Percentiles rank a stretch among this genome's conserved stretches.
Conservation (phyloP, 1,140 invertebrate species). For the Babylonia areolata region DNA sequence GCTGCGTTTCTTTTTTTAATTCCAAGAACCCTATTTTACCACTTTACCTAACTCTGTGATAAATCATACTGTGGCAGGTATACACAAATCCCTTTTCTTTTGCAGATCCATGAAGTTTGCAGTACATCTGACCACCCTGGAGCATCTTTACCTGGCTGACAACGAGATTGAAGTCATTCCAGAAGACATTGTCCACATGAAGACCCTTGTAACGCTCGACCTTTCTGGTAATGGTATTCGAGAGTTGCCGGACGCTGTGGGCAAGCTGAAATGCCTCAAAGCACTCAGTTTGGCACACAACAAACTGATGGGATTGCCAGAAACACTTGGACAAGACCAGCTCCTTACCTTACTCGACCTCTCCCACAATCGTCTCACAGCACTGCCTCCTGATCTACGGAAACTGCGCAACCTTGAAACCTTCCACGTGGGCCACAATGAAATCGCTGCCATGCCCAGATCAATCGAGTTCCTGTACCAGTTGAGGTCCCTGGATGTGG, state of each 20-base stretch:
- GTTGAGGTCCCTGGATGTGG: slow-evolving; percentile 61
- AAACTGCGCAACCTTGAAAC: slow-evolving; percentile 69
- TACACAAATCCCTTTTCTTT: no score
- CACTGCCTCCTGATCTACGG: slow-evolving; percentile 62
- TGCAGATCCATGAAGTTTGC: slow-evolving; percentile 67
- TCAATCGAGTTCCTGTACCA: slow-evolving; percentile 68
- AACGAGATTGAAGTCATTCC: slow-evolving; percentile 71
- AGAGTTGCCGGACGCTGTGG: slow-evolving; percentile 67
- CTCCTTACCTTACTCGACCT: slow-evolving; percentile 66
- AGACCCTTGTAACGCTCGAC: slow-evolving; percentile 65
- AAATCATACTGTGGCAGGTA: no score
- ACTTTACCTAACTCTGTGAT: no score
- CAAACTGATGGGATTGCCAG: slow-evolving; percentile 62
- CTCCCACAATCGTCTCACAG: slow-evolving; percentile 64
- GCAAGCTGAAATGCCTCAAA: slow-evolving; percentile 68
- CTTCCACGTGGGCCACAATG: slow-evolving; percentile 67
- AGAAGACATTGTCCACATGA: slow-evolving; percentile 65
- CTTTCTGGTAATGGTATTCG: slow-evolving; percentile 69
- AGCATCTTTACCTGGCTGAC: slow-evolving; percentile 60
- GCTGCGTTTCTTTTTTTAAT: no score
- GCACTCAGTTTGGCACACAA: slow-evolving; percentile 64
- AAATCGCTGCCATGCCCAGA: slow-evolving; percentile 67
- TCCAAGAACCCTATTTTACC: no score
- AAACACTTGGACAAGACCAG: slow-evolving; percentile 62
- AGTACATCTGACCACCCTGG: slow-evolving; percentile 60